Conservation (phyloP, 2,113 vertebrate species). For the Stictonetta naevosa region DNA sequence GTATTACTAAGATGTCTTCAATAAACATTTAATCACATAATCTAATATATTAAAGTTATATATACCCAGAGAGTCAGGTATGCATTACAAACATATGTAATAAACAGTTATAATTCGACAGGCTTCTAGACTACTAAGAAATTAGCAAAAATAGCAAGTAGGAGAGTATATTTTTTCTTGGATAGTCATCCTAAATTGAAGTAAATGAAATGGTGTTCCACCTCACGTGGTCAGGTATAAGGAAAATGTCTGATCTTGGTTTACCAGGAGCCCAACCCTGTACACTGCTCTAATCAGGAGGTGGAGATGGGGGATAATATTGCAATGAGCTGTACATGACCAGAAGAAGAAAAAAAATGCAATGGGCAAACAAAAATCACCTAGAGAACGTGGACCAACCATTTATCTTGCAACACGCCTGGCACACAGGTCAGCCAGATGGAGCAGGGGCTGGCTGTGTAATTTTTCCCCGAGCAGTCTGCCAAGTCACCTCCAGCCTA, state of each 20-base stretch:
- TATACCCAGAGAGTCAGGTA: not conserved
- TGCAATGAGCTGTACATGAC: not conserved
- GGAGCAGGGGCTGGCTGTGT: not conserved
- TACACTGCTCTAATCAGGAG: not conserved
- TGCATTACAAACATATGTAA: not conserved
- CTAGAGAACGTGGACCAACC: constrained; percentile 3
- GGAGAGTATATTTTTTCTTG: not conserved
- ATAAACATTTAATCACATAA: not conserved
- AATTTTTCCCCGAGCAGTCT: not conserved
- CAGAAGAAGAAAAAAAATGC: not conserved
- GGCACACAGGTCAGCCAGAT: not conserved
- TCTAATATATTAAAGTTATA: not conserved
- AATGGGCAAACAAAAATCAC: not conserved
- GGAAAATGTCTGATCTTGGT: not conserved
- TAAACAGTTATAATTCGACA: not conserved
- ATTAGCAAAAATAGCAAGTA: not conserved
- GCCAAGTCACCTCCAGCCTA: constrained; percentile 57
- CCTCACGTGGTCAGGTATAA: not conserved
- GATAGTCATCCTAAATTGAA: not conserved
- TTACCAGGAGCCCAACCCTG: not conserved
- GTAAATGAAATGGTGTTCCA: not conserved
- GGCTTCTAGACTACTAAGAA: not conserved
- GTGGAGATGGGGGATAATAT: not conserved
- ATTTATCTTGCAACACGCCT: constrained; percentile 49
- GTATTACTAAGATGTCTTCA: not conserved